Conservation (phyloP, 1,140 invertebrate genomes). For the Akabosia matsudoensis region DNA sequence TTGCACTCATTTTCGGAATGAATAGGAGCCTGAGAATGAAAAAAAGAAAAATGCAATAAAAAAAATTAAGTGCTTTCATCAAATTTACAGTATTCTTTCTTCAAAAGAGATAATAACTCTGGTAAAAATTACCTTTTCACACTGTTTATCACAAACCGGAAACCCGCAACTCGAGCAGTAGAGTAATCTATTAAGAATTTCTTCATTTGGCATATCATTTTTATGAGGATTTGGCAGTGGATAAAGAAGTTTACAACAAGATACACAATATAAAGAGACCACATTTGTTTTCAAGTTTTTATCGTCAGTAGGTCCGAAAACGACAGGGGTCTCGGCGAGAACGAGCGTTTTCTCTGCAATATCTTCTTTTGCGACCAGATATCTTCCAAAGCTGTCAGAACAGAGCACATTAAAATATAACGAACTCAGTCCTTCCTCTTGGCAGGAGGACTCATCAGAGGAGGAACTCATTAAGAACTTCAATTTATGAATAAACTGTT, state of each 20-base stretch:
- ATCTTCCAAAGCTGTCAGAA: slow-evolving; percentile 23
- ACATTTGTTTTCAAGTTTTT: neutral
- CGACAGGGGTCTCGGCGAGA: neutral
- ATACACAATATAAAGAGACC: neutral
- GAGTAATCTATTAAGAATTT: neutral
- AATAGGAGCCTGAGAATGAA: neutral
- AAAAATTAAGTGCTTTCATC: neutral
- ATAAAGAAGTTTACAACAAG: slow-evolving; percentile 7
- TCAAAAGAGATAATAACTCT: neutral
- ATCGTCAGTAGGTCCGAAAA: slow-evolving; percentile 4
- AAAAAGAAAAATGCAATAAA: neutral
- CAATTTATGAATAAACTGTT: neutral
- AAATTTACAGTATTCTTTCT: neutral
- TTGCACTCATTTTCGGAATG: slow-evolving; percentile 23
- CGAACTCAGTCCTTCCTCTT: neutral
- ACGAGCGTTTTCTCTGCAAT: slow-evolving; percentile 6
- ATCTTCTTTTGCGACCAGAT: slow-evolving; percentile 11
- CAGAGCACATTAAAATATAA: slow-evolving; percentile 47
- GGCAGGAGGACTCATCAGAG: neutral
- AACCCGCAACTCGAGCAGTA: slow-evolving; percentile 2
- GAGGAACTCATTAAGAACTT: neutral
- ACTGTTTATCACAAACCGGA: slow-evolving; percentile 6
- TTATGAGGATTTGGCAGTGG: neutral
- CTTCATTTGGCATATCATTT: neutral
- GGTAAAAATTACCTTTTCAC: slow-evolving; percentile 10